These are phyloP conservation scores for Seriola rivoliana DNA, from an alignment of 2,113 vertebrate species.

Conservation along the genomic window DNA sequence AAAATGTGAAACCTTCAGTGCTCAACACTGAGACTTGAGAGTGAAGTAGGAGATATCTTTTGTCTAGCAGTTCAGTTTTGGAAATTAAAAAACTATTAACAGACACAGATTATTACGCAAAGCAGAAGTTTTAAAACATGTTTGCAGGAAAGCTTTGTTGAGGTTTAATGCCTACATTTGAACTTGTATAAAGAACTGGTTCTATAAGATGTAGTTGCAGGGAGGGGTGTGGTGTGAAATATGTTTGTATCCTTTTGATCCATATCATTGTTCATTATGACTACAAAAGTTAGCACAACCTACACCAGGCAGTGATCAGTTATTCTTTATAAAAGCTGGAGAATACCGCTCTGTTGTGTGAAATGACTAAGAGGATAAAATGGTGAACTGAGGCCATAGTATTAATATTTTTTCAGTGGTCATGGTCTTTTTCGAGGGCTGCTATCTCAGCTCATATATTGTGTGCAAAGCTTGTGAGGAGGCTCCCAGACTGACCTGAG, in stretches of 20 bases:
- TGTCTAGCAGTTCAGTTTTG: neutral
- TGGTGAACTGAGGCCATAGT: neutral
- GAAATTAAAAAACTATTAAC: neutral
- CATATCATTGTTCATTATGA: neutral
- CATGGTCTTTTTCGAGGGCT: neutral
- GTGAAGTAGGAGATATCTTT: neutral
- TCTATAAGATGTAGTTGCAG: neutral
- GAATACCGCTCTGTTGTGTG: neutral
- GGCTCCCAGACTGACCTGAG: conserved; percentile 81
- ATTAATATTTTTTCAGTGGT: neutral
- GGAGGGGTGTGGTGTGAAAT: neutral
- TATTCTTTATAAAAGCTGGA: neutral
- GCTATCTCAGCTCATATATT: neutral
- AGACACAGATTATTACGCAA: too few species aligned
- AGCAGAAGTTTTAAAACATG: neutral
- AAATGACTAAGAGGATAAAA: conserved; percentile 7
- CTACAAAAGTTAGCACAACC: neutral
- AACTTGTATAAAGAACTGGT: neutral
- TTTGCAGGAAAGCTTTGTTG: neutral
- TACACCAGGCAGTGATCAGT: neutral
- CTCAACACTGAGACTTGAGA: too few species aligned
- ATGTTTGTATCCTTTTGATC: neutral
- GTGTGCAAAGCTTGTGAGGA: neutral
- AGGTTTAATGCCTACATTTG: neutral
- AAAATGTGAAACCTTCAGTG: neutral